Base-by-base conservation (phyloP, 2,113 vertebrate genomes). In the Percina caprodes region DNA sequence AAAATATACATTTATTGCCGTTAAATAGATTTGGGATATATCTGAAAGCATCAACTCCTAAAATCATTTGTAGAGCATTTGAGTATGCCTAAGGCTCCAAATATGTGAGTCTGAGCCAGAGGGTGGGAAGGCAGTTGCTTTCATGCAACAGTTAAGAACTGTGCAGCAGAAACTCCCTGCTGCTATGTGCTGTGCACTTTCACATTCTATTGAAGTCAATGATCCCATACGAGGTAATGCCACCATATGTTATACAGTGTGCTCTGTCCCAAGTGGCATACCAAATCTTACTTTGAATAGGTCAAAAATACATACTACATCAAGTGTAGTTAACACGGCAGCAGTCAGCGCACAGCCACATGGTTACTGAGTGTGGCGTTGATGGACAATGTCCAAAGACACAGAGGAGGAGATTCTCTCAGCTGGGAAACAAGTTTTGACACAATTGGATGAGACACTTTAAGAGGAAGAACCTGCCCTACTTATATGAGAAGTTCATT, bases 51-150 rank as follows among this genome's bases (percentile, higher is more conserved):
- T 91, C 70, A 84, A 85, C 68, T 71, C 62, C 67, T 67, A 84
- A 83, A 87, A 89, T 85, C 82, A 90, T 87, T 90, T 86, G 82
- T 83, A 79, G 51, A 82, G 83, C 79, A 88, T 90, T 86, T 85
- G 54, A 84, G 33, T 24, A 16, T 79, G 86, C 82, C 62, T 72
- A 6, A 83, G 69, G 54, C 69, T 72, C 11, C 19, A 77, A 51
- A 61, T 45, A 87, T 66, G 75, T 69, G 52, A 54, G 54, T 18
- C 11, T 0, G 24, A 63, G 91, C 89, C 90, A 91, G 68, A 86
- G 69, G 82, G 77, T 77, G 52, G 80, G 84, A 82, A 45, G 23
- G 74, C 83, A 77, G 86, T 70, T 86, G 72, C 74, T 55, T 75
- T 70, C 51, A 35, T 63, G 46, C 61, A 61, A 42, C 52, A 59